Evolutionary conservation across 1,140 invertebrate species (phyloP).

Genomic region (Nylanderia fulva): DNA sequence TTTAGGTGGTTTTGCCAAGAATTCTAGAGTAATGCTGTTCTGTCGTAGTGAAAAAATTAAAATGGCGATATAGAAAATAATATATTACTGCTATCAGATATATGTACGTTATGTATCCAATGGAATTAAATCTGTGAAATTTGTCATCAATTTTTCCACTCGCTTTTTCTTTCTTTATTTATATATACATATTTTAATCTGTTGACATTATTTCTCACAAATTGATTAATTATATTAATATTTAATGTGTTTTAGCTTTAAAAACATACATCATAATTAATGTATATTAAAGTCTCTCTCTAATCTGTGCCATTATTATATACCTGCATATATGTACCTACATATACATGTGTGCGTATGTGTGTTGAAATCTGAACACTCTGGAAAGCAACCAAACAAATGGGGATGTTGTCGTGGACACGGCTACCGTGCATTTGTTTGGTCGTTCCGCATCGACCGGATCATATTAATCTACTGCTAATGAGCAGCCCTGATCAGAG

Average conservation of each 20-base stretch:
- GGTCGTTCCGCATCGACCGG: conserved; percentile 72
- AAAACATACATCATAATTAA: background rate
- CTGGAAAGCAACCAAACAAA: conserved; percentile 64
- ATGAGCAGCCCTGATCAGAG: conserved; percentile 79
- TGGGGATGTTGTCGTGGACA: conserved; percentile 68
- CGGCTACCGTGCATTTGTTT: conserved; percentile 80
- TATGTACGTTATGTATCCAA: background rate
- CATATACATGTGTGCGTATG: background rate
- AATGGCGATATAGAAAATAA: background rate
- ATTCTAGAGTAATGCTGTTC: background rate
- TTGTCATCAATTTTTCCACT: background rate
- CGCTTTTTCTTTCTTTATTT: background rate
- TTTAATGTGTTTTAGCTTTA: background rate
- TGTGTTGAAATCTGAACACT: conserved; percentile 36
- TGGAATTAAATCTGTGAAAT: background rate
- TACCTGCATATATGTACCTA: background rate
- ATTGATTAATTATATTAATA: background rate
- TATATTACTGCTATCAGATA: background rate
- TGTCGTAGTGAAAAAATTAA: conserved; percentile 41
- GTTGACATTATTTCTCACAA: background rate
- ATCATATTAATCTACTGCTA: conserved; percentile 84
- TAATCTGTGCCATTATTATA: background rate
- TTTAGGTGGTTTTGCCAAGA: conserved; percentile 23
- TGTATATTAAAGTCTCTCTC: background rate
- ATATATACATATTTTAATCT: background rate